These are phyloP conservation scores for Frankliniella fusca DNA, from an alignment of 2,888 invertebrate species.

Conservation along the genomic window DNA sequence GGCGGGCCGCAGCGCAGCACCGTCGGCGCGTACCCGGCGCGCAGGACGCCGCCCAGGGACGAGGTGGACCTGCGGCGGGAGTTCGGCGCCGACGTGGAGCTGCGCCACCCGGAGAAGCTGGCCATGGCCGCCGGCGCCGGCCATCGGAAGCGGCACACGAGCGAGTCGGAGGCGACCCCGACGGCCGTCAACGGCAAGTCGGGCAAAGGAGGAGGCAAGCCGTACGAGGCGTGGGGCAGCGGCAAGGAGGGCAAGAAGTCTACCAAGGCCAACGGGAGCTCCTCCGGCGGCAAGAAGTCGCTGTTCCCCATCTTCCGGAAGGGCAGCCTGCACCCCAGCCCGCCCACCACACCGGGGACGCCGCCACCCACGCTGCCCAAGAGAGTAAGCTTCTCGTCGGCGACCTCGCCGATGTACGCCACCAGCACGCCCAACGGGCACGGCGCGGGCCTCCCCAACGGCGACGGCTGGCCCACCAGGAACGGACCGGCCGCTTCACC, in stretches of 20 bases:
- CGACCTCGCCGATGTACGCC: conserved; percentile 34
- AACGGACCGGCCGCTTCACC: conserved; percentile 40
- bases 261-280: conserved; percentile 35
- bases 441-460: neutral
- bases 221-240: conserved; percentile 35
- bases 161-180: conserved; percentile 36
- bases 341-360: neutral
- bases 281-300: conserved; percentile 9
- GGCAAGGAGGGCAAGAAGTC: conserved; percentile 35
- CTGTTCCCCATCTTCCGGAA: conserved; percentile 16
- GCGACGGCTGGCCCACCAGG: conserved; percentile 39
- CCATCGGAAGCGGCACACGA: conserved; percentile 35
- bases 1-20: conserved; percentile 20
- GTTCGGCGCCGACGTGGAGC: conserved; percentile 29
- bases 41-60: neutral
- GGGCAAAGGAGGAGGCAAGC: conserved; percentile 28
- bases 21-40: neutral
- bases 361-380: conserved; percentile 14
- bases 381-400: conserved; percentile 23
- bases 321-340: conserved; percentile 15
- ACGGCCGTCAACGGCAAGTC: conserved; percentile 31
- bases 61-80: conserved; percentile 15
- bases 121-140: conserved; percentile 30
- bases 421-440: conserved; percentile 15
- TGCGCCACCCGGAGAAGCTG: conserved; percentile 35